These are phyloP conservation scores for Ctenomys sociabilis DNA, from an alignment of 2,113 vertebrate species.

Conservation along the genomic window DNA sequence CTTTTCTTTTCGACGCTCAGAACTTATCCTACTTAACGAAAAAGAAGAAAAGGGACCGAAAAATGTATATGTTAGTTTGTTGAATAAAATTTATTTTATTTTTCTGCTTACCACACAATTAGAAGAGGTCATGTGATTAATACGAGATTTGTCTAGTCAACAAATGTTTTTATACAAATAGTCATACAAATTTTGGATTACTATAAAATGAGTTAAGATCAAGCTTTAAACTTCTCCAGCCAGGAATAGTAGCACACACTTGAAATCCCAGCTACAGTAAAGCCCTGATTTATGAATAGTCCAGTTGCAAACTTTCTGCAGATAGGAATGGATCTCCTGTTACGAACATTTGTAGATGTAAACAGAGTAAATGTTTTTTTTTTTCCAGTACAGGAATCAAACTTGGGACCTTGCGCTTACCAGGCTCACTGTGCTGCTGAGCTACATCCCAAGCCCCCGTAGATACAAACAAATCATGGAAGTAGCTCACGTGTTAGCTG, in stretches of 20 bases:
- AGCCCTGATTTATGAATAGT: background rate
- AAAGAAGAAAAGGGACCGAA: background rate
- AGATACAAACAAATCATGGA: background rate
- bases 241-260: background rate
- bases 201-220: constrained; percentile 22
- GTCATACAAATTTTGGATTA: constrained; percentile 41
- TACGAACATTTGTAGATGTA: background rate
- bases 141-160: background rate
- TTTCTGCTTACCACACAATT: constrained; percentile 24
- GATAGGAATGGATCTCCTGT: background rate
- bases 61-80: constrained; percentile 35
- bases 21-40: constrained; percentile 90
- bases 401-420: too few relatives aligned
- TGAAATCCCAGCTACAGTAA: background rate
- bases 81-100: constrained; percentile 61
- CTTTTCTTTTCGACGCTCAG: constrained; percentile 97
- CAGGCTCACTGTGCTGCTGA: too few relatives aligned
- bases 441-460: too few relatives aligned
- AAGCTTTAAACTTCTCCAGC: background rate
- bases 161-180: constrained; percentile 21
- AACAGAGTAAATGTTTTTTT: background rate
- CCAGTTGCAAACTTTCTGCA: background rate
- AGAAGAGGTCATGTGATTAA: constrained; percentile 35
- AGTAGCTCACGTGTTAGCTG: background rate
- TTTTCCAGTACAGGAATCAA: too few relatives aligned